These are phyloP conservation scores for Mormyrus lacerda DNA, from an alignment of 2,113 vertebrate species.

Conservation along the genomic window DNA sequence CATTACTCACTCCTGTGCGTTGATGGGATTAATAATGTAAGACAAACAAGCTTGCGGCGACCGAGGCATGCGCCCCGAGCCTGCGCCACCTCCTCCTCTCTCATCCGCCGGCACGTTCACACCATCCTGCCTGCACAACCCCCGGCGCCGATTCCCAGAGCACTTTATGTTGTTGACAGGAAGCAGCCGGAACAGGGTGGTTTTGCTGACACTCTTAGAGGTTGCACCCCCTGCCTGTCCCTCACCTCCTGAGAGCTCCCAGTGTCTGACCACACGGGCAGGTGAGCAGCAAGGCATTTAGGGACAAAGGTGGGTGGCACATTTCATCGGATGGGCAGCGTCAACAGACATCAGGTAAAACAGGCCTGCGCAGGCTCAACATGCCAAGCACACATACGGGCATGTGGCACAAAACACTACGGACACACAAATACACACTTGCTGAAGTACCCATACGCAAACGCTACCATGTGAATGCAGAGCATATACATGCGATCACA, in stretches of 20 bases:
- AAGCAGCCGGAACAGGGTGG: not conserved
- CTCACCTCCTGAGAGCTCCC: not conserved
- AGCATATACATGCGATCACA: slow-evolving; percentile 2
- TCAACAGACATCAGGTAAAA: not conserved
- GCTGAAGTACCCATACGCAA: not conserved
- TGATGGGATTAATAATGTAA: slow-evolving; percentile 27
- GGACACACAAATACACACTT: not conserved
- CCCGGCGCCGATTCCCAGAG: not conserved
- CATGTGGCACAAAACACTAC: not conserved
- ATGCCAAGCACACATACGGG: not conserved
- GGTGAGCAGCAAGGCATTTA: not conserved
- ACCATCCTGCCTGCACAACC: not conserved
- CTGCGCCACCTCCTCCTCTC: not conserved
- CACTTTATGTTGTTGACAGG: not conserved
- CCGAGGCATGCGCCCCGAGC: slow-evolving; percentile 12
- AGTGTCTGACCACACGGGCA: not conserved
- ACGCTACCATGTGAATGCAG: not conserved
- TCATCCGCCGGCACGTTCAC: not conserved
- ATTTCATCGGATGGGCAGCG: not conserved
- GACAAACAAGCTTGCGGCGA: slow-evolving; percentile 25
- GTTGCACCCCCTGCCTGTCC: not conserved
- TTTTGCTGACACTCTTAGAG: not conserved
- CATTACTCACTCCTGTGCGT: slow-evolving; percentile 26
- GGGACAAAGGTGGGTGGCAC: not conserved
- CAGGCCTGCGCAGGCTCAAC: not conserved